Evolutionary conservation across 2,888 invertebrate species (phyloP).

Genomic region (Arge pagana): DNA sequence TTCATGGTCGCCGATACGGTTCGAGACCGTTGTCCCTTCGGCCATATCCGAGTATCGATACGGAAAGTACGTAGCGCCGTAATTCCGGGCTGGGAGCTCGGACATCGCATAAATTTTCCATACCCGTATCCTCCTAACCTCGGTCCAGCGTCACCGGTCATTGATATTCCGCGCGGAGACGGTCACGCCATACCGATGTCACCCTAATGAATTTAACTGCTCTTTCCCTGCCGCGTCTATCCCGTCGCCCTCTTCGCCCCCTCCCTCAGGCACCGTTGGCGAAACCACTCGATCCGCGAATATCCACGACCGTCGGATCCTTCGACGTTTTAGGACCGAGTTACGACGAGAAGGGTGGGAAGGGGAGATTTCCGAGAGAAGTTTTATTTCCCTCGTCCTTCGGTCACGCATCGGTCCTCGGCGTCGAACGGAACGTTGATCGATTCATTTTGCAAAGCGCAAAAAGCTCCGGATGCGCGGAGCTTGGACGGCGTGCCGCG

Average conservation of each 20-base stretch:
- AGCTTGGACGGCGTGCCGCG: no score
- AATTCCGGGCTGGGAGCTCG: constrained; percentile 9
- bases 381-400: no score
- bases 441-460: no score
- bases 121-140: neutral
- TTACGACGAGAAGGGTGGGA: no score
- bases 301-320: neutral
- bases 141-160: constrained; percentile 22
- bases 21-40: constrained; percentile 11
- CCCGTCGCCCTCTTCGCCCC: neutral
- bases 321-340: neutral
- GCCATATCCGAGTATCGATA: constrained; percentile 8
- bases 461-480: no score
- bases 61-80: constrained; percentile 5
- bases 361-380: no score
- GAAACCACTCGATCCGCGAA: constrained; percentile 13
- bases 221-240: constrained; percentile 4
- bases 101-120: constrained; percentile 31
- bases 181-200: constrained; percentile 32
- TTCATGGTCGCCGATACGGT: constrained; percentile 34
- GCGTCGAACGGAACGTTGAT: no score
- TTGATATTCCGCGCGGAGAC: constrained; percentile 39
- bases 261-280: constrained; percentile 10
- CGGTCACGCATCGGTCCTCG: no score
- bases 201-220: constrained; percentile 41